Conservation (phyloP, 1,140 invertebrate species). For the Cardiocondyla obscurior region DNA sequence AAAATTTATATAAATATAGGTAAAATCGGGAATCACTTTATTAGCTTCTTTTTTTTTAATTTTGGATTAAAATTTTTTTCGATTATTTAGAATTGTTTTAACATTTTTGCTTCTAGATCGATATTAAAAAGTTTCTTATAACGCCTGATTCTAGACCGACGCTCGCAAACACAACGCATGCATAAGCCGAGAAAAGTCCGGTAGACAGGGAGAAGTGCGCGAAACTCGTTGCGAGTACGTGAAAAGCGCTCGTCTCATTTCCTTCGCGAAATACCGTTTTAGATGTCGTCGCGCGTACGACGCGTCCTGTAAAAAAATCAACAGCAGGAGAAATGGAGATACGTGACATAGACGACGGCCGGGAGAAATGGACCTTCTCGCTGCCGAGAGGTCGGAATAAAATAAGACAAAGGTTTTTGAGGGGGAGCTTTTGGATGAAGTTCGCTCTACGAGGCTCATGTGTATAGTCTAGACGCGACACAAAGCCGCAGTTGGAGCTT, state of each 20-base stretch:
- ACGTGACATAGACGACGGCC: background rate
- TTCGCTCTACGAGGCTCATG: conserved; percentile 26
- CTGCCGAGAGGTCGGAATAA: conserved; percentile 61
- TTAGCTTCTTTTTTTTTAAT: background rate
- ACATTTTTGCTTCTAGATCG: background rate
- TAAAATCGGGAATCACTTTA: background rate
- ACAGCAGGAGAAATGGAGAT: conserved; percentile 28
- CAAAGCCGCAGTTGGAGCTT: conserved; percentile 73
- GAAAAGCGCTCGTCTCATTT: conserved; percentile 47
- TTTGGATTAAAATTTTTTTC: background rate
- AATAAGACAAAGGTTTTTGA: conserved; percentile 71
- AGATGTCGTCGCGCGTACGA: background rate
- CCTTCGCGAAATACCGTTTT: conserved; percentile 39
- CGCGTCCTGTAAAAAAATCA: conserved; percentile 44
- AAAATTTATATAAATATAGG: background rate
- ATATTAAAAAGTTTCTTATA: background rate
- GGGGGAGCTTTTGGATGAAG: conserved; percentile 61
- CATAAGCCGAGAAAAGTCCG: conserved; percentile 20
- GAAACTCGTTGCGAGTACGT: background rate
- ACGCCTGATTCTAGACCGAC: background rate
- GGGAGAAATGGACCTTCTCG: background rate
- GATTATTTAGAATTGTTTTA: background rate
- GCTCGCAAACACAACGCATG: background rate
- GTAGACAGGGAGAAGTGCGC: background rate
- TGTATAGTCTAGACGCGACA: conserved; percentile 41